These are phyloP conservation scores for Drosophila pachea DNA, from an alignment of 1,140 invertebrate species.

Conservation along the genomic window DNA sequence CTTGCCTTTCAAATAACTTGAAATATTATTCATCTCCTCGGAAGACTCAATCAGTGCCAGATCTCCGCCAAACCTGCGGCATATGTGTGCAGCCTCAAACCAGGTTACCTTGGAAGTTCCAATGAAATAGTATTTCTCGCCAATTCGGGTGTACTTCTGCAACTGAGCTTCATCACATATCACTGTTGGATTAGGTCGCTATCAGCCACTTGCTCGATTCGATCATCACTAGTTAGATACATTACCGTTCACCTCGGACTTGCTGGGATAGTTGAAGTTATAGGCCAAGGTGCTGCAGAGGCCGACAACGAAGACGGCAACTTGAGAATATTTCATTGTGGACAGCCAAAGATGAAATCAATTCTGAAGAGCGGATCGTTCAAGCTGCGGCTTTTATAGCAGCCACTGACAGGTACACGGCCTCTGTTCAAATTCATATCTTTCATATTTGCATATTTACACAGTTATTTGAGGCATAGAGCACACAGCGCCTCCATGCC, in stretches of 20 bases:
- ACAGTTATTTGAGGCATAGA: too few relatives aligned
- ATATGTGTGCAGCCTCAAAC: conserved; percentile 24
- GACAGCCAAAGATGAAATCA: neutral
- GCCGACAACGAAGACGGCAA: neutral
- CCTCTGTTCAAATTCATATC: too few relatives aligned
- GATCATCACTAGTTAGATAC: neutral
- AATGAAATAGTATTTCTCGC: conserved; percentile 26
- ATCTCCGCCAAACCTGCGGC: conserved; percentile 20
- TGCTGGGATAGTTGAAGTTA: conserved; percentile 15
- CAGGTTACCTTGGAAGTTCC: conserved; percentile 8
- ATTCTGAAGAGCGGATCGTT: neutral
- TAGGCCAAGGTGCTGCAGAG: neutral
- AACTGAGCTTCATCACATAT: neutral
- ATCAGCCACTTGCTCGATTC: neutral
- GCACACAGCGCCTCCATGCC: neutral
- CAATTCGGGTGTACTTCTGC: conserved; percentile 3
- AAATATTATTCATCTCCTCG: conserved; percentile 23
- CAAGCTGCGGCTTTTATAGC: neutral
- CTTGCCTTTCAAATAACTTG: neutral
- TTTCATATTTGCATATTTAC: neutral
- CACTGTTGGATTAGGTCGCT: neutral
- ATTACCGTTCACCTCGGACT: neutral
- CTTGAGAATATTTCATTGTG: neutral
- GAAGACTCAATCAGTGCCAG: conserved; percentile 28
- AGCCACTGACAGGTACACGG: too few relatives aligned